A percentile compares a stretch with the other conserved stretches of the same genome.
Evolutionary conservation across 2,888 invertebrate genomes (phyloP).

Genomic region (Lasioglossum malachurum): DNA sequence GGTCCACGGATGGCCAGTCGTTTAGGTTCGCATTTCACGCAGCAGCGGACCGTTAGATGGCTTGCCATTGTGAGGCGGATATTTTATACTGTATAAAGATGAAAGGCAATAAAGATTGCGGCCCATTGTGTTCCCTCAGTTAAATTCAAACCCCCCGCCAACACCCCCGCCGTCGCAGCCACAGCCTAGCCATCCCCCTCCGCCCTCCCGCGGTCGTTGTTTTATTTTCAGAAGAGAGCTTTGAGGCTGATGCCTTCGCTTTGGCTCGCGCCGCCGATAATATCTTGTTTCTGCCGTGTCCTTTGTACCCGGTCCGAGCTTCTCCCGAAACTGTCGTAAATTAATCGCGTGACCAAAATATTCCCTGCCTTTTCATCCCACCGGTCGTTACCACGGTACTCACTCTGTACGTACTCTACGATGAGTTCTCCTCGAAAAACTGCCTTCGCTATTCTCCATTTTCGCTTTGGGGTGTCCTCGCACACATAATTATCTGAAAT

Average conservation of each 20-base stretch:
- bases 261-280: neutral
- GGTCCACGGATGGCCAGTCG: conserved; percentile 68
- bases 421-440: too few species aligned
- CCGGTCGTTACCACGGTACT: too few species aligned
- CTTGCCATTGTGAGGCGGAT: conserved; percentile 65
- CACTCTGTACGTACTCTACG: too few species aligned
- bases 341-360: conserved; percentile 7
- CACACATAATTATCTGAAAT: neutral
- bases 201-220: neutral
- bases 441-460: too few species aligned
- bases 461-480: too few species aligned
- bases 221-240: conserved; percentile 15
- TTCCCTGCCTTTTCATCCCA: too few species aligned
- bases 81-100: conserved; percentile 67
- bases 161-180: neutral
- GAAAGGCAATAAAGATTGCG: conserved; percentile 67
- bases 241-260: conserved; percentile 9
- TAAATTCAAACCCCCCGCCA: conserved; percentile 51
- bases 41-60: conserved; percentile 67
- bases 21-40: conserved; percentile 79
- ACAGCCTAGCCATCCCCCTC: neutral
- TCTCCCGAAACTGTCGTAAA: neutral
- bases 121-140: conserved; percentile 55
- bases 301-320: neutral
- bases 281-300: neutral